These are phyloP conservation scores for Ambastaia sidthimunki DNA, from an alignment of 2,797 vertebrate species.

Conservation along the genomic window DNA sequence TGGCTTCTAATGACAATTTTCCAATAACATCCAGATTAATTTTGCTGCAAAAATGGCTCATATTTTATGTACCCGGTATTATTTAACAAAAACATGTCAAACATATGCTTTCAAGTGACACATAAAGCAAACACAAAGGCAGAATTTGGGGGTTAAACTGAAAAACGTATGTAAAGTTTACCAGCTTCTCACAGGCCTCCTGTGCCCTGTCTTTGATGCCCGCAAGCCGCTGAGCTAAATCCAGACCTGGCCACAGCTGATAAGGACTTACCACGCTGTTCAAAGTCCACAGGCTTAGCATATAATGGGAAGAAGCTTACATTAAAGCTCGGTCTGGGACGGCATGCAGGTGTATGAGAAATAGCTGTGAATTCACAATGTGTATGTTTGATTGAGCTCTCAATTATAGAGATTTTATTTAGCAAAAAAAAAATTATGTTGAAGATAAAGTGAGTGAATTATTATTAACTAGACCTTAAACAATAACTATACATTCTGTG, in stretches of 20 bases:
- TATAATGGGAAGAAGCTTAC: constrained; percentile 59
- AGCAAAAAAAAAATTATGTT: neutral
- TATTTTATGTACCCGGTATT: too few species aligned
- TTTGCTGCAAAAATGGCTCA: too few species aligned
- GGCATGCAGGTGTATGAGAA: constrained; percentile 25
- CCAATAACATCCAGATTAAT: too few species aligned
- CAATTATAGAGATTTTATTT: constrained; percentile 4
- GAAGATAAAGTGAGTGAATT: neutral
- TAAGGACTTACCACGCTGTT: constrained; percentile 75
- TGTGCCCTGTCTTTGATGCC: constrained; percentile 54
- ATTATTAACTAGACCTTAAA: neutral
- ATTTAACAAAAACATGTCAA: neutral
- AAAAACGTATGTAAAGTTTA: constrained; percentile 34
- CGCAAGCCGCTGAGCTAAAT: constrained; percentile 66
- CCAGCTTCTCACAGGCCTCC: constrained; percentile 32
- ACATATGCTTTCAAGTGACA: constrained; percentile 4
- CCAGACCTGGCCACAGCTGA: constrained; percentile 77
- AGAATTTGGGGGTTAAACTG: constrained; percentile 47
- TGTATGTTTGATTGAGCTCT: constrained; percentile 29
- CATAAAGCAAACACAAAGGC: constrained; percentile 35
- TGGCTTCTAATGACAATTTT: too few species aligned
- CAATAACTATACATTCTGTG: neutral
- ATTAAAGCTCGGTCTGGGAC: constrained; percentile 36
- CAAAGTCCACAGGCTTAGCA: constrained; percentile 67
- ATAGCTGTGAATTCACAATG: constrained; percentile 4